Base-by-base conservation (phyloP, 2,797 vertebrate species). In the Arrhamphus sclerolepis region DNA sequence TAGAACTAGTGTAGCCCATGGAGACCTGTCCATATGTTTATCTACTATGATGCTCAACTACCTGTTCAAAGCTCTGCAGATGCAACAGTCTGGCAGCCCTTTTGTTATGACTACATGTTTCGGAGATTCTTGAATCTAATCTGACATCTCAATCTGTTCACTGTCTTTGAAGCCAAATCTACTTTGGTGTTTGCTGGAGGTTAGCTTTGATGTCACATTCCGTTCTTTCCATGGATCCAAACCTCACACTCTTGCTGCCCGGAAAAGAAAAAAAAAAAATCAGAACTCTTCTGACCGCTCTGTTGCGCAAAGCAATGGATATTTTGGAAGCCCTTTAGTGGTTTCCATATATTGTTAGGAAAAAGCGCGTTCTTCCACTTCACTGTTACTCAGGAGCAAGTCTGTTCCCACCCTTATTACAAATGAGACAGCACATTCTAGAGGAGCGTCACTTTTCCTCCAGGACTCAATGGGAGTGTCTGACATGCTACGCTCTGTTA, bases 141-240 rank as follows among this genome's bases (percentile, higher is more conserved):
- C 84, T 81, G 84, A 86, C 86, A 78, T 84, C 78, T 86, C 86
- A 87, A 87, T 89, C 84, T 82, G 84, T 81, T 74, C 78, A 81
- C 72, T 53, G 34, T 82, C 84, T 89, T 83, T 87, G 85, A 82
- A 87, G 78, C 73, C 66, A 72, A 77, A 74, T 77, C 64, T 70
- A 58, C 80, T 74, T 69, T 62, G 56, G 46, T 72, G 77, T 82
- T 72, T 79, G 73, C 78, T 66, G 48, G 72, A 83, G 69, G 53
- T 81, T 65, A 49, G 69, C 77, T 64, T 64, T 77, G 77, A 82
- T 80, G 81, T 70, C 75, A 81, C 77, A 78, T 83, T 76, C 63
- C 75, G 84, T 58, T 74, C 71, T 72, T 66, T 76, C 55, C 20
- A 8, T 42, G 47, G 51, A 61, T 66, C 48, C 47, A 55, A 66